A percentile compares a stretch with the other conserved stretches of the same genome.
Conservation (phyloP, 2,797 vertebrate species). For the Coreius guichenoti region DNA sequence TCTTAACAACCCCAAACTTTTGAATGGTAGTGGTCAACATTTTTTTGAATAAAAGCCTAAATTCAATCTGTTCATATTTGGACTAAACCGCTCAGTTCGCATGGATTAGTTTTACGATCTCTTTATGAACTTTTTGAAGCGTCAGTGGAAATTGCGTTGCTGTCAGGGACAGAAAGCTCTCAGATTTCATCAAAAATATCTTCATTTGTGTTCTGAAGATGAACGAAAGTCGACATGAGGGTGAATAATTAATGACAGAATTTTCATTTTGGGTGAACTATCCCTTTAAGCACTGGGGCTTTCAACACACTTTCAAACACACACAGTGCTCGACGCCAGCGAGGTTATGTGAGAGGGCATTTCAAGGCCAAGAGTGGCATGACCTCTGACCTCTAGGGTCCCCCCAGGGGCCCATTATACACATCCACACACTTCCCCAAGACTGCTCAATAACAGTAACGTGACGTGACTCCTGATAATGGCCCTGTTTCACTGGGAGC, state of each 20-base stretch:
- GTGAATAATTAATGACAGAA: too few species aligned
- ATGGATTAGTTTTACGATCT: too few species aligned
- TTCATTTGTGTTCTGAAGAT: too few species aligned
- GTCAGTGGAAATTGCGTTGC: too few species aligned
- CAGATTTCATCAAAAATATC: too few species aligned
- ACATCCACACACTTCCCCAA: conserved; percentile 66
- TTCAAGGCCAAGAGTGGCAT: conserved; percentile 57
- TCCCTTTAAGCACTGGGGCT: background rate
- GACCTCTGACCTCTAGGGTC: conserved; percentile 67
- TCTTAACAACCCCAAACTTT: background rate
- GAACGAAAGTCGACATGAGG: too few species aligned
- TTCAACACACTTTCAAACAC: background rate
- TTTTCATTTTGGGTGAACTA: too few species aligned
- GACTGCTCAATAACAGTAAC: conserved; percentile 69
- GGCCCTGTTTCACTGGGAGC: conserved; percentile 45
- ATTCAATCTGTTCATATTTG: too few species aligned
- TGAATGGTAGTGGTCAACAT: background rate
- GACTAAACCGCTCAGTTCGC: too few species aligned
- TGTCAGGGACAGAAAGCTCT: too few species aligned
- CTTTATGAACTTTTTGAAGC: too few species aligned
- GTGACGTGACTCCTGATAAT: conserved; percentile 57
- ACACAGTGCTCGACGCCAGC: conserved; percentile 37
- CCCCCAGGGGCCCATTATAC: conserved; percentile 73
- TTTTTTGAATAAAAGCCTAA: background rate
- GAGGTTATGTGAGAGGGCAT: conserved; percentile 61